A percentile compares a stretch with the other conserved stretches of the same genome.
Evolutionary conservation across 1,140 invertebrate genomes (phyloP).

Genomic region (Drosophila baimaii): DNA sequence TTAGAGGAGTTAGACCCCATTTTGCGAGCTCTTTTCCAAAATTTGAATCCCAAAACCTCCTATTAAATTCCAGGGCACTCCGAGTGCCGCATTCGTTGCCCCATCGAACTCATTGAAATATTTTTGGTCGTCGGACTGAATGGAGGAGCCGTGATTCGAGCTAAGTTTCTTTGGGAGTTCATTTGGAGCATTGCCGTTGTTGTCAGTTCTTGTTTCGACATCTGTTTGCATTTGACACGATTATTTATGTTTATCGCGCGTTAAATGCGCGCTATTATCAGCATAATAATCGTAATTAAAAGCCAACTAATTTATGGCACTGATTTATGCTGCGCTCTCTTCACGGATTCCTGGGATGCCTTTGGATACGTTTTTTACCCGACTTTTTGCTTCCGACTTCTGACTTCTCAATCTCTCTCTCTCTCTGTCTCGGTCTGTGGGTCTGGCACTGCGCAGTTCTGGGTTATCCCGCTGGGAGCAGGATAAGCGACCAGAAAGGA

Average conservation of each 20-base stretch:
- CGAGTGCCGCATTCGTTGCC: neutral
- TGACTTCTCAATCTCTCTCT: conserved; percentile 43
- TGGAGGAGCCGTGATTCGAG: conserved; percentile 66
- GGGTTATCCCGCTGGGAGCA: conserved; percentile 56
- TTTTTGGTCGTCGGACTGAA: conserved; percentile 39
- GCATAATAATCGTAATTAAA: conserved; percentile 84
- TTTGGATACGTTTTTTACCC: conserved; percentile 12
- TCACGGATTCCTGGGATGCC: conserved; percentile 21
- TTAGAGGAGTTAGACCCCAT: too few species aligned
- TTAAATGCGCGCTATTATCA: conserved; percentile 84
- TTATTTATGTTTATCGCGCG: conserved; percentile 84
- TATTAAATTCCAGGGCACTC: conserved; percentile 1
- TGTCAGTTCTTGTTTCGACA: conserved; percentile 57
- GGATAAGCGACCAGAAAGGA: conserved; percentile 45
- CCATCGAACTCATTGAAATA: neutral
- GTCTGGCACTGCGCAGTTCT: conserved; percentile 46
- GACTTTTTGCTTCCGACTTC: too few species aligned
- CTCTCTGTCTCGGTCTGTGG: conserved; percentile 5
- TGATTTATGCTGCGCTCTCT: conserved; percentile 71
- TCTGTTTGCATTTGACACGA: conserved; percentile 83
- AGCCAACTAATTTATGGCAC: conserved; percentile 83
- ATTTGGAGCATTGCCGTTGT: conserved; percentile 27
- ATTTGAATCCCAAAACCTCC: too few species aligned
- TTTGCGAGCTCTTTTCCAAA: too few species aligned
- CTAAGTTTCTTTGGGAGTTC: conserved; percentile 36